Evolutionary conservation across 2,113 vertebrate species (phyloP), one percentile per base, ranked within the genome.

Genomic region (chimpanzee (Pan troglodytes)): DNA sequence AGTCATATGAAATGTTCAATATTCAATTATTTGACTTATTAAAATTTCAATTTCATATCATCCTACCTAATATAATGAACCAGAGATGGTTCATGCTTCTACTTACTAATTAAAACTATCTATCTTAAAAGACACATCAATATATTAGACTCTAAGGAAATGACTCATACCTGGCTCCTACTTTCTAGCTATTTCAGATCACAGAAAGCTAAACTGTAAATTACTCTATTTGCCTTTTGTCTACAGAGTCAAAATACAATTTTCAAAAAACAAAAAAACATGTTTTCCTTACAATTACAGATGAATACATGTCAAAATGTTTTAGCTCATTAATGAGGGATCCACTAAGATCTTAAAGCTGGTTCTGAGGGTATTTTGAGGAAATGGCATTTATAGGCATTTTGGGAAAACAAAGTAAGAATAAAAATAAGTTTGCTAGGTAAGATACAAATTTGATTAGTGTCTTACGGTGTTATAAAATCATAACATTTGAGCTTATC

Each of bases 11-110:
- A 92, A 57, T 85, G 85, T 78, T 27, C 70, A 84, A 64, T 86
- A 96, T 82, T 95, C 84, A 94, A 85, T 48, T 92, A 45, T 88
- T 79, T 80, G 64, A 38, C 61, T 95, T 80, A 61, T 12, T 43
- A 87, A 95, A 76, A 85, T 57, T 3, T 45, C 20, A 85, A 43
- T 85, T 96, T 95, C 35, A 30, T 78, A 30, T 72, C 40, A 25
- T 23, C 82, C 6, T 86, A 61, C 64, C 14, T 70, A 86, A 35
- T 48, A 50, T 79, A 72, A 87, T 52, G 27, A 97, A 78, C 10
- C 72, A 87, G 43, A 75, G 45, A 45, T 17, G 52, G 13, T 16
- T 89, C 45, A 38, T 43, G 40, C 8, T 81, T 92, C 89, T 68
- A 61, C 17, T 68, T 22, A 55, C 72, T 92, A 45, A 78, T 75